Evolutionary conservation across 2,113 vertebrate species (phyloP), one percentile per base, ranked within the genome.

Genomic region (Cyprinodon brontotheroides): DNA sequence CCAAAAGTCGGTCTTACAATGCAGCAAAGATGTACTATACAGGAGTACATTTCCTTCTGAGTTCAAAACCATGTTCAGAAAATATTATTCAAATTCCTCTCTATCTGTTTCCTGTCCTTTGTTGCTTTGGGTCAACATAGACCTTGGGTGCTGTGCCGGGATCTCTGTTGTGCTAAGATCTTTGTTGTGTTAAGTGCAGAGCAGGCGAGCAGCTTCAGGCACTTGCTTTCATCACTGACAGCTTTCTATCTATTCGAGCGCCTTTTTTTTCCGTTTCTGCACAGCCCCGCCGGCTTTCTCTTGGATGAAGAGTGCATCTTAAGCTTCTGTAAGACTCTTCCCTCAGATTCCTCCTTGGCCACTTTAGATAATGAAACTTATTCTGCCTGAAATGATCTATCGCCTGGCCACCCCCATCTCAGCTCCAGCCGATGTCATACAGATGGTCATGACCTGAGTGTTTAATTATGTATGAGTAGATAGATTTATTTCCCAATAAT

Each of bases 331-430:
- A 68, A 77, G 82, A 77, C 66, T 81, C 84, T 60, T 61, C 39
- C 61, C 69, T 22, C 60, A 40, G 70, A 63, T 67, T 84, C 39
- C 59, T 64, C 41, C 39, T 53, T 64, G 64, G 65, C 72, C 88
- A 89, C 90, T 91, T 91, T 85, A 90, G 80, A 72, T 91, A 91
- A 92, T 92, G 84, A 91, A 75, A 78, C 62, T 73, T 61, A 4
- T 70, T 2, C 29, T 77, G 77, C 75, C 75, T 62, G 4, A 13
- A 85, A 73, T 79, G 73, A 90, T 90, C 81, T 53, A 65, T 70
- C 61, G 57, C 61, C 39, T 63, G n/a, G 48, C 69, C 61, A 41
- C 20, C 62, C 64, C 47, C 47, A 38, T 15, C 65, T 22, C 74
- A n/a, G 50, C 13, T 66, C 36, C 63, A 22, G 11, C 3, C 36